phyloP scores from a whole-genome alignment of 2,888 invertebrate genomes.

The Piscicola geometra region DNA sequence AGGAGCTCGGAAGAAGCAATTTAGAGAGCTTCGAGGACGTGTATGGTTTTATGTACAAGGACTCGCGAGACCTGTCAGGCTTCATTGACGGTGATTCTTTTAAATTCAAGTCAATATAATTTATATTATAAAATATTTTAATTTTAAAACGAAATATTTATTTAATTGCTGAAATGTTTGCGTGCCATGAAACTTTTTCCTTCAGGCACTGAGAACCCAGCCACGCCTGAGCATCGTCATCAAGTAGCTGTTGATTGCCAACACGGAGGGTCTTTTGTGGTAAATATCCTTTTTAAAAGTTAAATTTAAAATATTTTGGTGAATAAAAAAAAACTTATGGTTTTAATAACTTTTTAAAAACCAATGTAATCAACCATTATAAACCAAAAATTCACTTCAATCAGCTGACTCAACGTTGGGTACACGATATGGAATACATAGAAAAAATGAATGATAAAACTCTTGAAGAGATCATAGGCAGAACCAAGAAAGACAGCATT shows the following conservation, averaged over 20 bases:
- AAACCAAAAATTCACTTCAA: no score
- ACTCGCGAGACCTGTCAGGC: slow-evolving; percentile 54
- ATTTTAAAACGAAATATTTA: no score
- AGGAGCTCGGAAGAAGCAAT: slow-evolving; percentile 48
- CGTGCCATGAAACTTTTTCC: not conserved
- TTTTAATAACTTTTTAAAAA: no score
- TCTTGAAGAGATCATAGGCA: slow-evolving; percentile 53
- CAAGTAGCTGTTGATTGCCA: slow-evolving; percentile 51
- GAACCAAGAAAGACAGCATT: slow-evolving; percentile 49
- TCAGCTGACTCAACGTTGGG: slow-evolving; percentile 56
- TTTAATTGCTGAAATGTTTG: no score
- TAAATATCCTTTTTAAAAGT: slow-evolving; percentile 37
- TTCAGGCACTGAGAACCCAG: slow-evolving; percentile 55
- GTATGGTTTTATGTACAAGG: slow-evolving; percentile 54
- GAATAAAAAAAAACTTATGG: not conserved
- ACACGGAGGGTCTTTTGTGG: slow-evolving; percentile 55
- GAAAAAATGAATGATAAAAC: slow-evolving; percentile 44
- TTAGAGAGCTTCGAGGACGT: slow-evolving; percentile 52
- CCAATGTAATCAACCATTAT: no score
- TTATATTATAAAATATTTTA: slow-evolving; percentile 6
- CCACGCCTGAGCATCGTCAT: slow-evolving; percentile 52
- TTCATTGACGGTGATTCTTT: slow-evolving; percentile 55
- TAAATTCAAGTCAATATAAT: not conserved
- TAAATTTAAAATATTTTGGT: slow-evolving; percentile 1
- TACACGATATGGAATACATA: slow-evolving; percentile 51